These are phyloP conservation scores for Dryococelus australis DNA, from an alignment of 2,888 invertebrate species.

Conservation along the genomic window DNA sequence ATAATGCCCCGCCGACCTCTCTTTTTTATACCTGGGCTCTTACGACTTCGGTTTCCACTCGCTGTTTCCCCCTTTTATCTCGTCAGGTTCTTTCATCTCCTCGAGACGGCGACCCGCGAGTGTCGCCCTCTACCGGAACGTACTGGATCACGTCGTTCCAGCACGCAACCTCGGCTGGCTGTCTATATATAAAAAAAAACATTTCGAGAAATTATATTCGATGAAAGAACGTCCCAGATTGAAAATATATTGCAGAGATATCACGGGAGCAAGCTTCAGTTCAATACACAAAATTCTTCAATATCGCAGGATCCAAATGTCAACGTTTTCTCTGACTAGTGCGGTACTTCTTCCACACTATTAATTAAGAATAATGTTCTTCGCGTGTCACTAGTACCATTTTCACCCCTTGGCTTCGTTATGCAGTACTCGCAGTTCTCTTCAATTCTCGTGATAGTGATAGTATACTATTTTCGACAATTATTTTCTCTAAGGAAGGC, in stretches of 20 bases:
- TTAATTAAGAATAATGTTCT: no score
- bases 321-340: no score
- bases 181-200: neutral
- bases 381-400: no score
- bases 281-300: no score
- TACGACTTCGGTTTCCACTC: slow-evolving; percentile 12
- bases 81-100: neutral
- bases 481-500: no score
- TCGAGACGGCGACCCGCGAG: neutral
- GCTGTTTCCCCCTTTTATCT: neutral
- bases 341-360: no score
- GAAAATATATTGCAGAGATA: neutral
- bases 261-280: neutral
- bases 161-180: neutral
- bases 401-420: no score
- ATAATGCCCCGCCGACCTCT: neutral
- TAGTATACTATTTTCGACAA: no score
- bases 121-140: neutral
- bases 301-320: no score
- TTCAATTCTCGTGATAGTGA: no score
- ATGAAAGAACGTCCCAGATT: neutral
- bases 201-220: neutral
- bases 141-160: neutral
- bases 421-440: no score
- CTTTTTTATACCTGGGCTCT: neutral